A percentile compares a stretch with the other conserved stretches of the same genome.
Evolutionary conservation across 2,113 vertebrate species (phyloP).

Genomic region (Crocuta crocuta): DNA sequence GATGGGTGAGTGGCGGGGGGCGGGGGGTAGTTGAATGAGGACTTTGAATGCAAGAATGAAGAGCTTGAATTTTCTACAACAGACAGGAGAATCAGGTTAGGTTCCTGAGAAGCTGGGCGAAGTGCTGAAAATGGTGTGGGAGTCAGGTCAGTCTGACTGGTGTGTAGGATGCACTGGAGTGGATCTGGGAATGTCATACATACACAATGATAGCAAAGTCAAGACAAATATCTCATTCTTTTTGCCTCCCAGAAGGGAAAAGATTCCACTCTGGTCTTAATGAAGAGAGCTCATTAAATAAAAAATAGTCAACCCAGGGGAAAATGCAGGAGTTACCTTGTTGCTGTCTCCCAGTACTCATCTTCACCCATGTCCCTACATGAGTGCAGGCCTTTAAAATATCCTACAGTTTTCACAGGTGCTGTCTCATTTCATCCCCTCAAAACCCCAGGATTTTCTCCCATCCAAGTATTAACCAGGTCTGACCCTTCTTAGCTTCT

Average conservation of each 20-base stretch:
- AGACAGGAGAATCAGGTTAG: neutral
- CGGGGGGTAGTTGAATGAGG: neutral
- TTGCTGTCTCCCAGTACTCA: neutral
- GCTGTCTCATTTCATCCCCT: neutral
- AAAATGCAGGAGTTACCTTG: constrained; percentile 6
- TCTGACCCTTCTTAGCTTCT: too few relatives aligned
- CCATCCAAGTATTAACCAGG: neutral
- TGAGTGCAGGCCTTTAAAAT: constrained; percentile 17
- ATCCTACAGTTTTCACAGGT: constrained; percentile 38
- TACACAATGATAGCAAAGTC: neutral
- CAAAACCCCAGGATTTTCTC: constrained; percentile 33
- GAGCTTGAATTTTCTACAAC: constrained; percentile 20
- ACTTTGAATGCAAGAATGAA: constrained; percentile 35
- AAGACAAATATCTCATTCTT: constrained; percentile 31
- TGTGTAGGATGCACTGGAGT: neutral
- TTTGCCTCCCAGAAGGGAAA: constrained; percentile 40
- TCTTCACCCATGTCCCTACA: neutral
- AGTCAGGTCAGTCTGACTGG: neutral
- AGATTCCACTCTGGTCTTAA: neutral
- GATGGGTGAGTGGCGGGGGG: neutral
- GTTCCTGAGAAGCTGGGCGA: neutral
- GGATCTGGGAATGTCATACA: neutral
- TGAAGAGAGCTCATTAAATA: constrained; percentile 49
- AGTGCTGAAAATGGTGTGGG: neutral
- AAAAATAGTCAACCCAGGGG: neutral